Conservation (phyloP, 2,113 vertebrate species). For the Cichladusa arquata region DNA sequence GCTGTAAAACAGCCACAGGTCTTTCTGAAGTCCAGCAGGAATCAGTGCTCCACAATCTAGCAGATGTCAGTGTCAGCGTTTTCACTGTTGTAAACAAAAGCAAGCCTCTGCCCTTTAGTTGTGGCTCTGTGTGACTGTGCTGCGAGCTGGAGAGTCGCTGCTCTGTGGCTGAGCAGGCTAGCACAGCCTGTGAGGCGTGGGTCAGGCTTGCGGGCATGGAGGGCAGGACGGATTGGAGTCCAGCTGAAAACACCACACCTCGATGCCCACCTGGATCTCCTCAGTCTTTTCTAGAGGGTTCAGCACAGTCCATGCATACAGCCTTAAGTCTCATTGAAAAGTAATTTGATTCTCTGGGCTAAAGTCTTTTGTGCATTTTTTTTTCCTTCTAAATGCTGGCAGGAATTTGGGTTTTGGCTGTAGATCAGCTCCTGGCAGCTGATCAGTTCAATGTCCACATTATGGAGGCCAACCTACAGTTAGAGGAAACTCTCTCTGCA, state of each 20-base stretch:
- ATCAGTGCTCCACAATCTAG: not conserved
- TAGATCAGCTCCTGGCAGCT: not conserved
- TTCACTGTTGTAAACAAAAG: not conserved
- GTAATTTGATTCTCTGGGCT: not conserved
- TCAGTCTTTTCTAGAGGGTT: not conserved
- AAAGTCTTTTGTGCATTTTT: not conserved
- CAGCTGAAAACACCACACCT: not conserved
- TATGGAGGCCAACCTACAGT: not conserved
- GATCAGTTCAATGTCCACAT: not conserved
- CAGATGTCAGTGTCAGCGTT: not conserved
- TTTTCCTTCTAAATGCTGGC: not conserved
- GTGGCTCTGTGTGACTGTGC: not conserved
- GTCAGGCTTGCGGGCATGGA: not conserved
- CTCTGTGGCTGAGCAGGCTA: not conserved
- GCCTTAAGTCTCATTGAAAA: not conserved
- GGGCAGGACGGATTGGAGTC: rapidly evolving
- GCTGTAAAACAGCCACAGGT: not conserved
- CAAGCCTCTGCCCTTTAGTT: not conserved
- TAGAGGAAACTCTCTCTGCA: constrained; percentile 22
- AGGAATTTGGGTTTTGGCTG: constrained; percentile 2
- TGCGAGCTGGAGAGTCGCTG: not conserved
- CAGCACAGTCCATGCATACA: rapidly evolving
- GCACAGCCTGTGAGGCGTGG: not conserved
- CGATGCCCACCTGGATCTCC: not conserved
- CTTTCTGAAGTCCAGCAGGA: not conserved